Evolutionary conservation across 2,888 invertebrate genomes (phyloP), one percentile per base, ranked within the genome.

Genomic region (Spodoptera littoralis): DNA sequence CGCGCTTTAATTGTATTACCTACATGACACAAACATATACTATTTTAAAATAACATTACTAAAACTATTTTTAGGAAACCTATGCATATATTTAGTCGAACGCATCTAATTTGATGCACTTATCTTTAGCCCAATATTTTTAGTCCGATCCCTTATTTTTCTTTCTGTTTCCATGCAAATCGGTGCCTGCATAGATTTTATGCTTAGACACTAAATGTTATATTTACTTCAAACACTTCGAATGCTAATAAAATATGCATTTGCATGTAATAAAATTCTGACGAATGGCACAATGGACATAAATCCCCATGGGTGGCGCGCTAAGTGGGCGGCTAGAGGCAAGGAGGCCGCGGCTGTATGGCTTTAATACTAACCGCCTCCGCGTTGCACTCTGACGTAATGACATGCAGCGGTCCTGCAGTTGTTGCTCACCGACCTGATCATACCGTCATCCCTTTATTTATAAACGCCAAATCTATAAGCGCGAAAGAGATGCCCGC

Each of bases 381-480:
- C 80, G 67, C 76, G 71, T 79, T 84, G 85, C 36, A 36, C 61
- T 61, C 79, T 90, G 88, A 89, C 86, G 88, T 88, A 84, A 88
- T 79, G 66, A 63, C 70, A 74, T 88, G 84, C 88, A 87, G 80
- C 81, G 79, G 79, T 73, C 76, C 77, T 86, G 83, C 88, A 84
- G 78, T 79, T 64, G 76, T 77, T 79, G 72, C 66, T 70, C 67
- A 77, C 65, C 54, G 49, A 36, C 27, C 64, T 46, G 55, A 64
- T 56, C 47, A 73, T 76, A 70, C 45, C 74, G 78, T 70, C 77
- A 82, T 81, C 72, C 61, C 63, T 71, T 69, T 77, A 77, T 75
- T 69, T 77, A 73, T 73, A 73, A 71, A 66, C 70, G 73, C 61
- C 53, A 61, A 72, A 73, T 70, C 55, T 53, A 58, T 59, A 54